phyloP scores from a whole-genome alignment of 2,888 invertebrate genomes.

The Philaethria dido region DNA sequence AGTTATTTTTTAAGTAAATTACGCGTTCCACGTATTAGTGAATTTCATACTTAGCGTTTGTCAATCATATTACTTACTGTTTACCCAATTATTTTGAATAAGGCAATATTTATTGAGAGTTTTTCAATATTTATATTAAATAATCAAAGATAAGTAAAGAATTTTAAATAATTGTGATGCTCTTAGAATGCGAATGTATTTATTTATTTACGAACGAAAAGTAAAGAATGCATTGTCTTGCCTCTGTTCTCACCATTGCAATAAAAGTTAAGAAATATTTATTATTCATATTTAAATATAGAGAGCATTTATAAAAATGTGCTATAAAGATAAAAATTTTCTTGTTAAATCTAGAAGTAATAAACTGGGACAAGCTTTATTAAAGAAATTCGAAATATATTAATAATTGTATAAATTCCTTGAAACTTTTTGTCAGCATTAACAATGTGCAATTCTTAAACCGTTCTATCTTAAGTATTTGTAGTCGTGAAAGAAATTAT shows the following conservation, averaged over 20 bases:
- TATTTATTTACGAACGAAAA: too few relatives aligned
- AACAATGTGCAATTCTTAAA: conserved; percentile 67
- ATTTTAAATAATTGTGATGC: background rate
- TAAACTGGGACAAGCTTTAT: background rate
- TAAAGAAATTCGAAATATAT: conserved; percentile 4
- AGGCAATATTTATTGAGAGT: background rate
- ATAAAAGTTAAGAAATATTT: too few relatives aligned
- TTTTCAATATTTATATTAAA: background rate
- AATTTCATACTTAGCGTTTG: background rate
- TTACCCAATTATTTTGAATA: conserved; percentile 5
- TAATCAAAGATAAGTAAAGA: background rate
- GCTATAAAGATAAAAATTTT: background rate
- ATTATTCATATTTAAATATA: too few relatives aligned
- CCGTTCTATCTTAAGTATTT: conserved; percentile 66
- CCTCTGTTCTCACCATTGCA: too few relatives aligned
- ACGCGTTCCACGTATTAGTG: background rate
- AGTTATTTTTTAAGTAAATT: conserved; percentile 5
- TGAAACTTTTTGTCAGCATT: conserved; percentile 44
- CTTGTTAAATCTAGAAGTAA: background rate
- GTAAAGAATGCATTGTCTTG: too few relatives aligned
- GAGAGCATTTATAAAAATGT: too few relatives aligned
- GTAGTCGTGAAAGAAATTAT: conserved; percentile 65
- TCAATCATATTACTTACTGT: background rate
- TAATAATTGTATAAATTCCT: conserved; percentile 21
- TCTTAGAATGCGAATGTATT: background rate